phyloP scores from a whole-genome alignment of 2,888 invertebrate species.

The Hyles lineata region DNA sequence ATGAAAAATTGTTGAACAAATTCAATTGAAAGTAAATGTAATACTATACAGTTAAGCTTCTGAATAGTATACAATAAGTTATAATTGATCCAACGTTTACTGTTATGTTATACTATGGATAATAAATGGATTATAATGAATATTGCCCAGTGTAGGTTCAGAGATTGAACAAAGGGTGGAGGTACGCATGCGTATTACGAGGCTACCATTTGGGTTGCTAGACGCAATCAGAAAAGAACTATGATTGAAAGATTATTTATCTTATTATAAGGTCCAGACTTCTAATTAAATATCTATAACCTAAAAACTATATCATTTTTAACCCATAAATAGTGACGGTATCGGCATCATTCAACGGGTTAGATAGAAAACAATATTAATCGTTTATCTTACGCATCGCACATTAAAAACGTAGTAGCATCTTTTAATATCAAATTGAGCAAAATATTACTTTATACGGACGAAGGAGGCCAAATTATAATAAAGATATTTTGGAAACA shows the following conservation, averaged over 20 bases:
- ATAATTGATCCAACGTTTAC: no score
- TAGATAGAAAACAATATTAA: no score
- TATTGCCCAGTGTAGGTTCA: conserved; percentile 49
- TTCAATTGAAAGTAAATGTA: no score
- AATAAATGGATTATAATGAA: conserved; percentile 18
- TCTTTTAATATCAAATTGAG: background rate
- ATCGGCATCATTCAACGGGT: no score
- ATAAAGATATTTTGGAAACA: background rate
- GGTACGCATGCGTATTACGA: conserved; percentile 68
- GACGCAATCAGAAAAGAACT: conserved; percentile 15
- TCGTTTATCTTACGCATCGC: no score
- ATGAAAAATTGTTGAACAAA: no score
- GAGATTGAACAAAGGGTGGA: conserved; percentile 78
- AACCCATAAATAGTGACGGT: no score
- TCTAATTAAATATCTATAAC: no score
- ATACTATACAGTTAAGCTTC: no score
- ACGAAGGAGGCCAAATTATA: background rate
- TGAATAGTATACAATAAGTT: no score
- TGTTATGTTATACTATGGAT: background rate
- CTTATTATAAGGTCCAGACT: no score
- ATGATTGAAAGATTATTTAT: background rate
- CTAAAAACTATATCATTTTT: no score
- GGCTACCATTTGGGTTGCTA: conserved; percentile 54
- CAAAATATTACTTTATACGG: background rate
- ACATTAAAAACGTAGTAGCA: background rate